A percentile compares a stretch with the other conserved stretches of the same genome.
Conservation (phyloP, 2,888 invertebrate genomes). For the Ochropleura leucogaster region DNA sequence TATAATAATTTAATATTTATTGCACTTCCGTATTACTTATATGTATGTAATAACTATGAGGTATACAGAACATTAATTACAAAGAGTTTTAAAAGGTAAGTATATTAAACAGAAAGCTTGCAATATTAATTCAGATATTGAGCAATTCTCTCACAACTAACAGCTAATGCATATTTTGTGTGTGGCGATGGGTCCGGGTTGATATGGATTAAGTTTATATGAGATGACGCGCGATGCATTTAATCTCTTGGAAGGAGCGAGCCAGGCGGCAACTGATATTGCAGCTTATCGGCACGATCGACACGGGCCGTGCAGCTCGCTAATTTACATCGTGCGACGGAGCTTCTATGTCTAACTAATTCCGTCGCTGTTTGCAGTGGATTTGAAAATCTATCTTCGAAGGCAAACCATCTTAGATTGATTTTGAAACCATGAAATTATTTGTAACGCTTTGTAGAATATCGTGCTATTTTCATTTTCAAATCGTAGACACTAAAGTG, state of each 20-base stretch:
- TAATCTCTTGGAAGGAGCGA: slow-evolving; percentile 27
- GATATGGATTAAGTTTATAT: slow-evolving; percentile 20
- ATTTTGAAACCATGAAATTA: background rate
- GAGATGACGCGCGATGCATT: slow-evolving; percentile 28
- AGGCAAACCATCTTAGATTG: background rate
- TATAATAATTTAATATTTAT: slow-evolving; percentile 50
- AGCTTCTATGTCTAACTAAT: slow-evolving; percentile 18
- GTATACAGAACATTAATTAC: background rate
- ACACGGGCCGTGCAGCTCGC: background rate
- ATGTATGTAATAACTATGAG: slow-evolving; percentile 57
- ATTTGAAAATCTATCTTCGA: too few species aligned
- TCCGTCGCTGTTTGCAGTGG: background rate
- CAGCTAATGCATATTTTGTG: slow-evolving; percentile 18
- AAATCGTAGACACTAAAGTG: background rate
- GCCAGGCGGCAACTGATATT: slow-evolving; percentile 10
- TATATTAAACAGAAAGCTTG: background rate
- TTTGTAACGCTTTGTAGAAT: slow-evolving; percentile 6
- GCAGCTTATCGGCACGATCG: slow-evolving; percentile 28
- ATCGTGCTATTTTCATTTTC: background rate
- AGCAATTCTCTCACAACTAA: slow-evolving; percentile 12
- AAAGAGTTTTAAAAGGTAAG: background rate
- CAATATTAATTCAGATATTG: slow-evolving; percentile 16
- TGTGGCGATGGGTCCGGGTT: background rate
- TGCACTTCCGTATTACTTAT: slow-evolving; percentile 34
- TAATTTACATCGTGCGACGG: slow-evolving; percentile 24